Evolutionary conservation across 2,888 invertebrate species (phyloP).

Genomic region (Polydesmus complanatus): DNA sequence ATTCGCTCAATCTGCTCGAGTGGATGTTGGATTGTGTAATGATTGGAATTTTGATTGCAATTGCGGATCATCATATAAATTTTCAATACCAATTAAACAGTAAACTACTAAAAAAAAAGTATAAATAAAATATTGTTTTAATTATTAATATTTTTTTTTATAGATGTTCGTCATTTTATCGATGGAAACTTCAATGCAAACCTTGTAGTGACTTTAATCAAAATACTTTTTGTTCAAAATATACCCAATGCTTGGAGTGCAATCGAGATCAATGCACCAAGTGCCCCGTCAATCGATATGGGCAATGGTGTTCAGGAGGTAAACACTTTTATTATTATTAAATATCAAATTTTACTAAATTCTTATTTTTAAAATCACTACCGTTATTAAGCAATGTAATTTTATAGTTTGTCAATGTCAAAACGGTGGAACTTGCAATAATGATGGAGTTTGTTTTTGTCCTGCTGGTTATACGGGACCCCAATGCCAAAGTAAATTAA

Average conservation of each 20-base stretch:
- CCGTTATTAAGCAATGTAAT: too few species aligned
- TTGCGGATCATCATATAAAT: conserved; percentile 3
- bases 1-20: too few species aligned
- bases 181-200: conserved; percentile 15
- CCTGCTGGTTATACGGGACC: conserved; percentile 15
- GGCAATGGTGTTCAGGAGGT: conserved; percentile 18
- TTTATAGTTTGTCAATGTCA: conserved; percentile 18
- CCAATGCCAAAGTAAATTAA: conserved; percentile 16
- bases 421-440: conserved; percentile 19
- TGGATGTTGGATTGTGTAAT: background rate
- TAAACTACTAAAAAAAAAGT: background rate
- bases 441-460: conserved; percentile 18
- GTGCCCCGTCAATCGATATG: conserved; percentile 15
- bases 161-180: conserved; percentile 12
- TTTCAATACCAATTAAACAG: background rate
- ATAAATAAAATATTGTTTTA: background rate
- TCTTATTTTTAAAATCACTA: background rate
- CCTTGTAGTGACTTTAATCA: conserved; percentile 13
- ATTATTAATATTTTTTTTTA: background rate
- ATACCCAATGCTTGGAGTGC: conserved; percentile 14
- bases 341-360: background rate
- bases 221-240: conserved; percentile 9
- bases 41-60: background rate
- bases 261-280: conserved; percentile 10
- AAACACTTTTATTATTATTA: background rate